phyloP scores from a whole-genome alignment of 2,888 invertebrate species.

The Acanthosepion esculentum region DNA sequence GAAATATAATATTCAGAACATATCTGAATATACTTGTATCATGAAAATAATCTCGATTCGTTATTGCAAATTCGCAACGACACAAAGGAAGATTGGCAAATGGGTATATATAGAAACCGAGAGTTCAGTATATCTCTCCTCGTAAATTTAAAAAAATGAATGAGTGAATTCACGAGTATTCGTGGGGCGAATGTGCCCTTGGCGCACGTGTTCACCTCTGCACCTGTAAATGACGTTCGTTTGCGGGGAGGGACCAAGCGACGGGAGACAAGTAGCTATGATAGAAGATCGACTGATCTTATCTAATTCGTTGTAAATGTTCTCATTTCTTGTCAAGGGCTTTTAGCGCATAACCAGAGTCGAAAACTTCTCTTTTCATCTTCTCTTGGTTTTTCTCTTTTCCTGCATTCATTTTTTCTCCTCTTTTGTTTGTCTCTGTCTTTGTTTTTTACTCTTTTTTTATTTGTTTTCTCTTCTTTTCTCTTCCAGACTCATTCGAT shows the following conservation, averaged over 20 bases:
- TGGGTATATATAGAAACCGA: too few species aligned
- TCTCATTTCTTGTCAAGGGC: conserved; percentile 16
- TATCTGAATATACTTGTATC: too few species aligned
- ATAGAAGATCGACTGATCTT: not conserved
- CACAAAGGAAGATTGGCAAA: too few species aligned
- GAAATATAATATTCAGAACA: too few species aligned
- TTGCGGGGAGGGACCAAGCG: not conserved
- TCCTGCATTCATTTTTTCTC: not conserved
- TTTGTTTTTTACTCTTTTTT: not conserved
- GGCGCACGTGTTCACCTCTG: not conserved
- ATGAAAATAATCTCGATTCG: too few species aligned
- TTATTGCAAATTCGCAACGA: too few species aligned
- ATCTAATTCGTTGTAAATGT: not conserved
- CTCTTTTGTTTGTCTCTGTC: not conserved
- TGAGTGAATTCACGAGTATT: not conserved
- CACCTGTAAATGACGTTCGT: not conserved
- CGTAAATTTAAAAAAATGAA: not conserved
- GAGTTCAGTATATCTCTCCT: too few species aligned
- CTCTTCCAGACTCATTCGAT: not conserved
- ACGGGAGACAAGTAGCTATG: not conserved
- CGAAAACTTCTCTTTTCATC: not conserved
- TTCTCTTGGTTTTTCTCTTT: not conserved
- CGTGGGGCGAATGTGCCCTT: not conserved
- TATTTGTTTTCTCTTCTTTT: not conserved
- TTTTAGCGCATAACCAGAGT: not conserved